These are phyloP conservation scores for Chaetura pelagica DNA, from an alignment of 2,113 vertebrate species.

Conservation along the genomic window DNA sequence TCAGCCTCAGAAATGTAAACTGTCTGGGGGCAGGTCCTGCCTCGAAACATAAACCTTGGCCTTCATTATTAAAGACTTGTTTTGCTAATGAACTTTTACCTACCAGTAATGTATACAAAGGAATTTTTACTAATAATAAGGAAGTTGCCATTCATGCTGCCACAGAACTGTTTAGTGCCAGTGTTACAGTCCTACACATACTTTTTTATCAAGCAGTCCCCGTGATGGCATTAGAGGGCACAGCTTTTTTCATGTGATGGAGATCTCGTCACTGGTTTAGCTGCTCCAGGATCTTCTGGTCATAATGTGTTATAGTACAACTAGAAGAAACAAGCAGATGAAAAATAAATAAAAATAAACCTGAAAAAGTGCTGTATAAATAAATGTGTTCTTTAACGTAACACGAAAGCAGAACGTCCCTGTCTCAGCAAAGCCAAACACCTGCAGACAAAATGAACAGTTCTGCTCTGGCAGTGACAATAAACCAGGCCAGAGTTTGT, in stretches of 20 bases:
- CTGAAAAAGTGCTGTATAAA: neutral
- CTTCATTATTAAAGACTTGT: neutral
- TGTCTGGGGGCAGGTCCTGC: neutral
- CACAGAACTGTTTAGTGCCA: neutral
- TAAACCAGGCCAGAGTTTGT: fast-evolving
- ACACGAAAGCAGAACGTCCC: neutral
- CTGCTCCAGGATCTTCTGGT: neutral
- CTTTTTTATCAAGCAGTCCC: neutral
- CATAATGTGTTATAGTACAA: neutral
- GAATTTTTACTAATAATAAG: neutral
- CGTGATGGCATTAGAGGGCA: too few species aligned
- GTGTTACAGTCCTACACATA: neutral
- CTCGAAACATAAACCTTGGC: neutral
- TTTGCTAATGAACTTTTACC: neutral
- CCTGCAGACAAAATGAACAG: neutral
- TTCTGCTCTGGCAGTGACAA: neutral
- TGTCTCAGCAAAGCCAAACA: neutral
- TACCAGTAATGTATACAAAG: neutral
- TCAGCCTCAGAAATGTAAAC: neutral
- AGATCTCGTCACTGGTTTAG: neutral
- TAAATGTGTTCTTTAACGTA: fast-evolving
- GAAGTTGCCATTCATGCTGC: neutral
- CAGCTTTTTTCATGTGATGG: fast-evolving
- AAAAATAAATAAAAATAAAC: neutral
- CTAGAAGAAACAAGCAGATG: neutral